Evolutionary conservation across 1,140 invertebrate species (phyloP), one percentile per base, ranked within the genome.

Genomic region (Drosophila prosaltans): DNA sequence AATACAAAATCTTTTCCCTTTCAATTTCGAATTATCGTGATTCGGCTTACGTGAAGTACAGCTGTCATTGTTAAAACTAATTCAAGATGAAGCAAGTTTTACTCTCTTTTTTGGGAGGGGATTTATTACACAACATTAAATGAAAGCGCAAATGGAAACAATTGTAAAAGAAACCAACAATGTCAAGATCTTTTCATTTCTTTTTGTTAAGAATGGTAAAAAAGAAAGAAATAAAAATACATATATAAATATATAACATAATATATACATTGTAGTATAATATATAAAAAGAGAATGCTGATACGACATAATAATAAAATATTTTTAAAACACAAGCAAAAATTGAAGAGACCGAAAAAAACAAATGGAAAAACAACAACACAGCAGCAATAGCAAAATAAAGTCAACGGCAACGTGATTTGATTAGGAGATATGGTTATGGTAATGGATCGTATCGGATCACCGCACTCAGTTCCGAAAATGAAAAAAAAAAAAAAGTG

Each of bases 401-500:
- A 24, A 51, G 45, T 51, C 21, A 51, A 26, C 43, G 55, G 45
- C 72, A 76, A 85, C 74, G 80, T 82, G 80, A 70, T 82, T 71
- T 69, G 69, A 64, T 74, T 54, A 48, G 60, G 65, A 84, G 62
- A 66, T 65, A 72, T 63, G 58, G 67, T 57, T 81, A 86, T 85
- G 81, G 67, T 69, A 86, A 84, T 84, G 65, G 16, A 51, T 51
- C 21, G 45, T 21, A 10, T 51, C 45, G 2, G 21, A 51, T 51
- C 45, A 26, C 45, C 65, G 65, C 39, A 69, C 41, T 73, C 57
- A 69, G 74, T 81, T 66, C 79, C 71, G 54, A 82, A 75, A 78
- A 77, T 73, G 74, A 80, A 63, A 85, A 77, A 80, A 84, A 80
- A 80, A 72, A 55, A 77, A 86, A 74, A 72, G 4, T 2, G 2